Evolutionary conservation across 2,888 invertebrate species (phyloP), one percentile per base, ranked within the genome.

Genomic region (Lasioglossum zephyrum): DNA sequence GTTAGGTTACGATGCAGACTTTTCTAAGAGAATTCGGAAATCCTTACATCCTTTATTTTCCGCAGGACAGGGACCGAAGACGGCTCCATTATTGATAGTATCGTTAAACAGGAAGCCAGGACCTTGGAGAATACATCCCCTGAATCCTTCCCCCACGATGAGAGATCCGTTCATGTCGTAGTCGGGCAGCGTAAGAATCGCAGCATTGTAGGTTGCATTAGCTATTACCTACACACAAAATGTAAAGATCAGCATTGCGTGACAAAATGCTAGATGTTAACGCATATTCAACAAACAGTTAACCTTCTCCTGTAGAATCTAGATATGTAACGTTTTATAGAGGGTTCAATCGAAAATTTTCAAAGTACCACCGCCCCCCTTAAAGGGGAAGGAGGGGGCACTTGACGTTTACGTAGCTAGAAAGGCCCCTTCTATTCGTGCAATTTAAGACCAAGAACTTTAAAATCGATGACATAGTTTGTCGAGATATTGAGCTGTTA

Each of bases 101-200:
- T 96, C 95, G 87, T 96, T 96, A 95, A 98, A 98, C 92, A 97
- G 97, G 66, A 98, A 96, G 88, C 98, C 97, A n/a, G 98, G 98
- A 0, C 98, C 98, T 96, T 98, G 98, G 91, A 97, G 96, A 86
- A 98, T 96, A 95, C 98, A 98, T 87, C 98, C 98, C 92, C 97
- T 97, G 96, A 98, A 98, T 91, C 97, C 96, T 94, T 97, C 97
- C 74, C 98, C 98, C 86, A 98, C 97, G 88, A 97, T 96, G 91
- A 98, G 95, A 87, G 97, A 97, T 41, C 97, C 97, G 88, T 97
- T 97, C 91, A 96, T 97, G 90, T 97, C 97, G 94, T 97, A 97
- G 92, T 97, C 97, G 89, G 97, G 97, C 90, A 97, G 97, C 44
- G 96, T 96, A 87, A 98, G 95, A 91, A 98, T 96, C 93, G 97